Base-by-base conservation (phyloP, 2,113 vertebrate genomes). In the Colius striatus region DNA sequence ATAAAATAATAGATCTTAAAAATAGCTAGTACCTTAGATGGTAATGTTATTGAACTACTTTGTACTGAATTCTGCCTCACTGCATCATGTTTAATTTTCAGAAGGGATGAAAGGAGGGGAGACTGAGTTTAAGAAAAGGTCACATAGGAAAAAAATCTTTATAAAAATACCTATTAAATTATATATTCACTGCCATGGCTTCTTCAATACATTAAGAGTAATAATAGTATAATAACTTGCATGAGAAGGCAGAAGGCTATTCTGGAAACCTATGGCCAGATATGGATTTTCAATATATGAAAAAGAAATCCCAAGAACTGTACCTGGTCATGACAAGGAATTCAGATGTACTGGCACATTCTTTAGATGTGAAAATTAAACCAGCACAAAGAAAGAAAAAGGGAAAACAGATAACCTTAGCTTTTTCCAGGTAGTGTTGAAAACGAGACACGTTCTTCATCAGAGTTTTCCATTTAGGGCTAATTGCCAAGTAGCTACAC, bases 1-100 rank as follows among this genome's bases (percentile, higher is more conserved):
- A 75, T 2, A 0, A 78, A 96, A 88, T 38, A 95, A 93, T 16
- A 79, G 12, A 58, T 57, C 79, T 92, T 90, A 57, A 88, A 96
- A 96, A 89, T n/a, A 90, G 72, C 66, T 68, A 68, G 45, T 61
- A 67, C 7, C 9, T 38, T 90, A 50, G 58, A 62, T 65, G 51
- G 55, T 53, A 95, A 83, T 81, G 41, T 67, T 71, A 67, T 50
- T 71, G 75, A 94, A 84, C 21, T 67, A 48, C 51, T 90, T 86
- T 17, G 58, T 60, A 81, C 43, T 1, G 1, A 73, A 77, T 83
- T 78, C 76, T 87, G 66, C 76, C 85, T 92, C 61, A 71, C 20
- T 68, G 30, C 36, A 65, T 78, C 38, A 19, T 48, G 29, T 75
- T 87, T 87, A 53, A 77, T 87, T 91, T 91, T 92, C 6, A 3